A percentile compares a stretch with the other conserved stretches of the same genome.
Conservation (phyloP, 2,888 invertebrate species). For the Aphodius granarius region DNA sequence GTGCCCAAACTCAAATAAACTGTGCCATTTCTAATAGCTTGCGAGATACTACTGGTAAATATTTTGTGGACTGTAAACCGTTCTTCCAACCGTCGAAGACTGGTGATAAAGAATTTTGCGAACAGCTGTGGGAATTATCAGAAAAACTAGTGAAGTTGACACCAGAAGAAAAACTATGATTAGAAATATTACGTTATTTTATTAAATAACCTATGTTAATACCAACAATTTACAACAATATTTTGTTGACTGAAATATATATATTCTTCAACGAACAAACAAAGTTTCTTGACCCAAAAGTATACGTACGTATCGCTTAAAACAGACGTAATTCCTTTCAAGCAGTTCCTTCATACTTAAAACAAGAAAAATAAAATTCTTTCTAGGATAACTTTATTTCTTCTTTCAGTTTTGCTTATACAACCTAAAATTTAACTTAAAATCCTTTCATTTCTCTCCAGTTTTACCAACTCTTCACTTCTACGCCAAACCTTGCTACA, state of each 20-base stretch:
- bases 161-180: neutral
- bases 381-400: no score
- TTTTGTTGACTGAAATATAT: no score
- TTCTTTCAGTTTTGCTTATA: no score
- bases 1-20: conserved; percentile 33
- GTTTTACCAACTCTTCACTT: conserved; percentile 31
- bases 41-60: conserved; percentile 30
- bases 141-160: conserved; percentile 32
- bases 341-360: no score
- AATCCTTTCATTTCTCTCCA: conserved; percentile 13
- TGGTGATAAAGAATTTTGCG: conserved; percentile 24
- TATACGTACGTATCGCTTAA: no score
- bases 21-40: conserved; percentile 30
- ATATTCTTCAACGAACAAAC: no score
- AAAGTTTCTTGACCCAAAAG: no score
- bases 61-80: conserved; percentile 30
- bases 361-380: no score
- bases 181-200: neutral
- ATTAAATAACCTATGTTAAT: no score
- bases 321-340: no score
- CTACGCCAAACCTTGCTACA: conserved; percentile 32
- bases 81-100: conserved; percentile 26
- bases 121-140: conserved; percentile 32
- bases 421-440: neutral
- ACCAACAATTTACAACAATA: no score